Evolutionary conservation across 2,797 vertebrate species (phyloP).

Genomic region (Anolis apletophallus): DNA sequence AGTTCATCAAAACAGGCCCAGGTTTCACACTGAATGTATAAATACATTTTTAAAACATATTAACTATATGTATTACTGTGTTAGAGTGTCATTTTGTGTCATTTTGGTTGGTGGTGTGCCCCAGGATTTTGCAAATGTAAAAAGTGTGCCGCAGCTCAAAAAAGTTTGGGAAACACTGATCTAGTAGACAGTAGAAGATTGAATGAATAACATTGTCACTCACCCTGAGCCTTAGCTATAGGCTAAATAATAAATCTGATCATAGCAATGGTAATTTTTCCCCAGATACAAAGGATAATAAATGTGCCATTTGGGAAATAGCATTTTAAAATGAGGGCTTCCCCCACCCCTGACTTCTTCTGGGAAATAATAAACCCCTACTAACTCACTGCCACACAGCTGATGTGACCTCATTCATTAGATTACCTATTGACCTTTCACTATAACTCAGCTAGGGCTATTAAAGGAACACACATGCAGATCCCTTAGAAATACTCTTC

Average conservation of each 20-base stretch:
- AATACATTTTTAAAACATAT: too few relatives aligned
- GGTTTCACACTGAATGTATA: too few relatives aligned
- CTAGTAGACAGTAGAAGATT: neutral
- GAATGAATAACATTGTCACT: neutral
- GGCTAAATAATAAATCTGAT: slow-evolving; percentile 5
- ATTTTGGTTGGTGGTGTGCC: too few relatives aligned
- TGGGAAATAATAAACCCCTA: slow-evolving; percentile 14
- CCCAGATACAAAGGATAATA: neutral
- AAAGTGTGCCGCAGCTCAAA: too few relatives aligned
- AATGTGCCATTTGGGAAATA: neutral
- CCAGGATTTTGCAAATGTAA: too few relatives aligned
- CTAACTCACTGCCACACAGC: neutral
- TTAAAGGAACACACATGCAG: slow-evolving; percentile 13
- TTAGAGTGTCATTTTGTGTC: too few relatives aligned
- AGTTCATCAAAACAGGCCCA: too few relatives aligned
- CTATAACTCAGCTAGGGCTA: neutral
- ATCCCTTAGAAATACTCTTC: slow-evolving; percentile 5
- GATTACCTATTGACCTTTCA: slow-evolving; percentile 16
- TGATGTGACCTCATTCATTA: neutral
- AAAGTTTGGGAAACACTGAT: too few relatives aligned
- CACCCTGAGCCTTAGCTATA: neutral
- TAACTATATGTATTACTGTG: too few relatives aligned
- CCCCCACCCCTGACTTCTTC: neutral
- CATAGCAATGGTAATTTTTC: neutral
- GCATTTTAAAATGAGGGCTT: neutral